phyloP scores from a whole-genome alignment of 2,113 vertebrate genomes.

The Balaeniceps rex region DNA sequence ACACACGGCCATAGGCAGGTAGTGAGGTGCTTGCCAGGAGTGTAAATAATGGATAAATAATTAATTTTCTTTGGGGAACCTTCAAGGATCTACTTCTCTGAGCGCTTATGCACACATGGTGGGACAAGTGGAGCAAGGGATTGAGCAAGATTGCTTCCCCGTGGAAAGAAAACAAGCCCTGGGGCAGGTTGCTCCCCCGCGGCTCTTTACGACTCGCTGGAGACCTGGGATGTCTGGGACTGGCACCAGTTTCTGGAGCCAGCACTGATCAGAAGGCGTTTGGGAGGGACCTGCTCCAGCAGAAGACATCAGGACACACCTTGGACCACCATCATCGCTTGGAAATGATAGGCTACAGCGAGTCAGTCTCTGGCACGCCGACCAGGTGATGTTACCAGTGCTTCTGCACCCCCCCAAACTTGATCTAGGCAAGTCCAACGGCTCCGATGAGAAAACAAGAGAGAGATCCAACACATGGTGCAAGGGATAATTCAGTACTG shows the following conservation, averaged over 20 bases:
- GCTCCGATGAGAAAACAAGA: not conserved
- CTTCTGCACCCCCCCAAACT: not conserved
- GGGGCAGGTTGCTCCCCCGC: not conserved
- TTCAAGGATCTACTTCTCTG: not conserved
- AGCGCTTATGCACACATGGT: not conserved
- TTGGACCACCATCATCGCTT: not conserved
- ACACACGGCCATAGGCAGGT: not conserved
- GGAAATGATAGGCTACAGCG: not conserved
- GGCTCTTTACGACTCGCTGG: not conserved
- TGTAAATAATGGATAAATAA: not conserved
- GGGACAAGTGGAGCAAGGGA: not conserved
- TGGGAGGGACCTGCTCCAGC: not conserved
- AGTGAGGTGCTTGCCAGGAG: not conserved
- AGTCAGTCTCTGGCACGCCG: fast-evolving
- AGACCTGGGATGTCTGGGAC: not conserved
- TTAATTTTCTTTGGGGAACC: not conserved
- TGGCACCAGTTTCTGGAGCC: not conserved
- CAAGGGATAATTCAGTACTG: not conserved
- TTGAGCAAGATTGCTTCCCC: not conserved
- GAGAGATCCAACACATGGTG: not conserved
- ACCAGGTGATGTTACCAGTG: not conserved
- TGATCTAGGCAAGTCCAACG: not conserved
- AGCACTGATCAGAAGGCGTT: fast-evolving
- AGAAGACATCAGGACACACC: not conserved
- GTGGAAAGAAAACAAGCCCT: not conserved